Evolutionary conservation across 2,113 vertebrate species (phyloP), one percentile per base, ranked within the genome.

Genomic region (Takifugu bimaculatus): DNA sequence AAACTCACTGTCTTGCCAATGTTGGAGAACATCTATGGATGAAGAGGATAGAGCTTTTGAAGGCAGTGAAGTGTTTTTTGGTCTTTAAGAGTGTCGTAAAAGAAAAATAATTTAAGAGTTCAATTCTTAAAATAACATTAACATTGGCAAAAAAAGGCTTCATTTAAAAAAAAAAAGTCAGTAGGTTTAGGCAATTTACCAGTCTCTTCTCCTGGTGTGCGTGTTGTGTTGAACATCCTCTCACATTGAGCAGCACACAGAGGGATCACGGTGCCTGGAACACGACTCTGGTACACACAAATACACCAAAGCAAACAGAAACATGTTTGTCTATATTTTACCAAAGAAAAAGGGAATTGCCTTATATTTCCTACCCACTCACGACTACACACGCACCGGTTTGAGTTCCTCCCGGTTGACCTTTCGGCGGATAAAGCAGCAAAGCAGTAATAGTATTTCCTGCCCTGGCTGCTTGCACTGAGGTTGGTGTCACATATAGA

Each of bases 351-450:
- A 13, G 14, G 12, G 2, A 15, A 13, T 13, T 12, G 14, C 13
- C 12, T 45, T 13, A 13, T 13, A 45, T 45, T 15, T 13, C 50
- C 4, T 26, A 50, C 15, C 20, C 49, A 50, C 49, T 26, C 49
- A 26, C 49, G 26, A 4, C 26, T 20, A 50, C 49, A 50, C 49
- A 50, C 49, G 26, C 85, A 98, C 96, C 14, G 96, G 96, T 48
- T 94, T 94, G 54, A 99, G 90, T 50, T 98, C 94, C 78, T 98
- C 95, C 0, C 94, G 86, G 88, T 96, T 95, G 65, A 99, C 89
- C 63, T 94, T 93, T 45, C 93, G 93, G 12, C 96, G 88, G 88
- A 74, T 99, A 99, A 0, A 96, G 90, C 62, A 99, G 83, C 63
- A 93, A 83, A 43, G 96, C 91, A 0, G 94, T 93, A 69, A 99